A percentile compares a stretch with the other conserved stretches of the same genome.
These are phyloP conservation scores for Platycercus adscitus DNA, from an alignment of 2,113 vertebrate species.

Conservation along the genomic window DNA sequence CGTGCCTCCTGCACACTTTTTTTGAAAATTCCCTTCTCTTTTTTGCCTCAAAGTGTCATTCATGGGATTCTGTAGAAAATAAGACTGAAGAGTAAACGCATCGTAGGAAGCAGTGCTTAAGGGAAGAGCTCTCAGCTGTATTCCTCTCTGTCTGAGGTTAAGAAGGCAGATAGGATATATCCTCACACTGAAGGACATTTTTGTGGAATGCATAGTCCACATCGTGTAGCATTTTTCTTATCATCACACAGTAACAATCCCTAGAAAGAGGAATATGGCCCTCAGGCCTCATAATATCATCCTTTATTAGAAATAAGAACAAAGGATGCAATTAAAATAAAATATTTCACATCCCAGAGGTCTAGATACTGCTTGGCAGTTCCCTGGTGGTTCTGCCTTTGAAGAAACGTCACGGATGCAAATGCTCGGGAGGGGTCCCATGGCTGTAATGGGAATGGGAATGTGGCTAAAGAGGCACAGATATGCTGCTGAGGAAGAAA, in stretches of 20 bases:
- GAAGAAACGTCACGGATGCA: rapidly evolving
- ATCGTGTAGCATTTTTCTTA: constrained; percentile 16
- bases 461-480: background rate
- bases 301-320: constrained; percentile 61
- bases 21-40: constrained; percentile 39
- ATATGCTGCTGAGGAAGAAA: background rate
- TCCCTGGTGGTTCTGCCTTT: constrained; percentile 2
- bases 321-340: constrained; percentile 68
- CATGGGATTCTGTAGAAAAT: background rate
- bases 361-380: background rate
- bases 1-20: constrained; percentile 40
- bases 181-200: background rate
- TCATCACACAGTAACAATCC: background rate
- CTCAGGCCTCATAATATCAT: constrained; percentile 57
- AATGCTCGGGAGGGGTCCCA: background rate
- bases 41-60: constrained; percentile 42
- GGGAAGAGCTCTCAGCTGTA: constrained; percentile 42
- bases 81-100: constrained; percentile 31
- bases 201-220: background rate
- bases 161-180: constrained; percentile 23
- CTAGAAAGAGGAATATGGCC: constrained; percentile 43
- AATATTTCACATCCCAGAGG: constrained; percentile 46
- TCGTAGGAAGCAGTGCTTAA: constrained; percentile 19
- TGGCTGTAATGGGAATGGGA: background rate
- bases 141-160: background rate